Evolutionary conservation across 1,140 invertebrate species (phyloP), one percentile per base, ranked within the genome.

Genomic region (Drosophila virilis): DNA sequence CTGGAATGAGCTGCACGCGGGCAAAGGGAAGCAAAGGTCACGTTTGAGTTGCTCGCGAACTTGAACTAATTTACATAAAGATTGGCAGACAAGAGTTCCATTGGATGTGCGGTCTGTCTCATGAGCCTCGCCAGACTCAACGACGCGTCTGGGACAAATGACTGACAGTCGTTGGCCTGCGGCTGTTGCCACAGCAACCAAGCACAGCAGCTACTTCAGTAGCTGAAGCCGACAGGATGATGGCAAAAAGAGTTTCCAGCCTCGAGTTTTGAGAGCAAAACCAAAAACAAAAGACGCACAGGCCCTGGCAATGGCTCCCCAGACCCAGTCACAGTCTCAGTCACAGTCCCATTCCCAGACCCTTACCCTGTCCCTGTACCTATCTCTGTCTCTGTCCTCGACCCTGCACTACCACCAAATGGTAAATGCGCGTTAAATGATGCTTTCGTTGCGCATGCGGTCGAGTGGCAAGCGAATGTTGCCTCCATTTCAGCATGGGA

Each of bases 61-160:
- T 91, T 84, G 83, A 91, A 89, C 83, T 91, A 81, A 91, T 91
- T 91, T 91, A 85, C 89, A 91, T 91, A 82, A 84, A 76, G 72
- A 62, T 75, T 80, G 65, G 59, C 50, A 42, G 55, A 10, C 43
- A 28, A 28, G 58, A 48, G 13, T 45, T 58, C n/a, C 55, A 58
- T 33, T 58, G 3, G 22, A 32, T 22, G 22, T 38, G 52, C 35
- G 22, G 40, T 45, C 55, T 45, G 40, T 59, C 57, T 59, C 28
- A n/a, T 45, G 42, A 46, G 42, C 65, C 15, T 37, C 57, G 62
- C 42, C 61, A 72, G 74, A 77, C 74, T 72, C 55, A 66, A 75
- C 70, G 84, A 67, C 54, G 52, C 59, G 84, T 72, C 84, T 89
- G 84, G 74, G 77, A 83, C 80, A 84, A 89, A 80, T 84, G 84